Base-by-base conservation (phyloP, 2,797 vertebrate species). In the Pipistrellus kuhlii region DNA sequence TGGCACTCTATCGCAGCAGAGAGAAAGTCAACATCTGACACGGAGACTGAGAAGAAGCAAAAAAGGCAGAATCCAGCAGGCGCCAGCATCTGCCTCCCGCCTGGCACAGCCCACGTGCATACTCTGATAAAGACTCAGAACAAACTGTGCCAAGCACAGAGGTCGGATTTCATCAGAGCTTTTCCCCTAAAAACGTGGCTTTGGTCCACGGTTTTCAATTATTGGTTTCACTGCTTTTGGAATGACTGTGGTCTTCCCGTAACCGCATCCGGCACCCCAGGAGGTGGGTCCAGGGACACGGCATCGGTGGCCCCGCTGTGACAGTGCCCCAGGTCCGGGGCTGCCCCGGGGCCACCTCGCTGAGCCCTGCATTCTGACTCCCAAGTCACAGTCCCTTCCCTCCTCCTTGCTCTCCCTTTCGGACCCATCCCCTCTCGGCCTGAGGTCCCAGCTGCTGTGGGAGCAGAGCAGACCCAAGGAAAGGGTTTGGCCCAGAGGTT, bases 221-320 rank as follows among this genome's bases (percentile, higher is more conserved):
- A 53, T 4, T 35, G 32, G 48, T 25, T 80, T 44, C 71, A 25
- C 38, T 21, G 53, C 46, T 68, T 44, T 7, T 11, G 46, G 71
- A 76, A 68, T 62, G 35, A 82, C 30, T 1, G 3, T 0, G 2
- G 30, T 64, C 46, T 94, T 91, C 85, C 27, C 8, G 0, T 81
- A 83, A 96, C 53, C 8, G 5, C 5, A 0, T 20, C 71, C 1
- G 0, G 18, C 18, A 11, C 21, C 13, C 12, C 3, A 69, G 90
- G 46, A 46, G 62, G 11, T 0, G 1, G 51, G 85, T 48, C 84
- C 81, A 30, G 90, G 85, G 69, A 85, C 71, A 69, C 9, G 20
- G 84, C 25, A 2, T 14, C 0, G 0, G 48, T 0, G 14, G 32
- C 0, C 23, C 30, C 0, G 23, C 18, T 0, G 0, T 11, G 32